Conservation (phyloP, 2,888 invertebrate species). For the Eledona agricola region DNA sequence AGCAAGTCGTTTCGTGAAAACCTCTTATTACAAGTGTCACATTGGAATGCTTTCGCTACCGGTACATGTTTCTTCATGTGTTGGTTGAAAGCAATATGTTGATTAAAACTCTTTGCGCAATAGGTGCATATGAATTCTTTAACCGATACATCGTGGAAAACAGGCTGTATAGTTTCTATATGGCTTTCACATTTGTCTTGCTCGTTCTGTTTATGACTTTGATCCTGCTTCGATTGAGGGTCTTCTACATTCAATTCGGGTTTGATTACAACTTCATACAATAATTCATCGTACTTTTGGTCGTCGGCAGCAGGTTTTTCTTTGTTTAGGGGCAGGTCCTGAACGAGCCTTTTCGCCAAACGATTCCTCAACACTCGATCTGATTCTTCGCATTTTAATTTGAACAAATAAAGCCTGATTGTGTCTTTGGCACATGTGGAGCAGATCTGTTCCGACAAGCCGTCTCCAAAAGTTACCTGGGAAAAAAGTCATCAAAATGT, state of each 20-base stretch:
- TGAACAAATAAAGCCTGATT: slow-evolving; percentile 64
- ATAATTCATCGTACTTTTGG: background rate
- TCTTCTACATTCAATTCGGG: slow-evolving; percentile 45
- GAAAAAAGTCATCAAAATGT: slow-evolving; percentile 27
- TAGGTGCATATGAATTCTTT: slow-evolving; percentile 56
- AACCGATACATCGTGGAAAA: slow-evolving; percentile 30
- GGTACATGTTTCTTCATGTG: slow-evolving; percentile 59
- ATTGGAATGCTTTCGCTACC: slow-evolving; percentile 51
- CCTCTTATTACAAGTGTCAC: slow-evolving; percentile 54
- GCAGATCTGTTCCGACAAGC: slow-evolving; percentile 70
- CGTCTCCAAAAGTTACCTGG: slow-evolving; percentile 64
- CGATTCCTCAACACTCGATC: slow-evolving; percentile 58
- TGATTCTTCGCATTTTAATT: slow-evolving; percentile 62
- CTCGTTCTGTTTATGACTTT: slow-evolving; percentile 15
- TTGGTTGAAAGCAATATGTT: slow-evolving; percentile 55
- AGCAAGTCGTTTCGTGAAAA: slow-evolving; percentile 56
- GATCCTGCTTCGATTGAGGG: slow-evolving; percentile 7
- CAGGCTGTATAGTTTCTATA: slow-evolving; percentile 24
- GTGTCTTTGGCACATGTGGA: slow-evolving; percentile 65
- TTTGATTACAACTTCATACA: slow-evolving; percentile 43
- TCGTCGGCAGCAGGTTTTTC: slow-evolving; percentile 1
- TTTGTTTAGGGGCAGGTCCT: background rate
- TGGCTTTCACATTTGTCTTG: slow-evolving; percentile 34
- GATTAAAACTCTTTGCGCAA: slow-evolving; percentile 64
- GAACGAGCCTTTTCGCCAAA: slow-evolving; percentile 47